Conservation (phyloP, 2,888 invertebrate genomes). For the Antheraea assamensis region DNA sequence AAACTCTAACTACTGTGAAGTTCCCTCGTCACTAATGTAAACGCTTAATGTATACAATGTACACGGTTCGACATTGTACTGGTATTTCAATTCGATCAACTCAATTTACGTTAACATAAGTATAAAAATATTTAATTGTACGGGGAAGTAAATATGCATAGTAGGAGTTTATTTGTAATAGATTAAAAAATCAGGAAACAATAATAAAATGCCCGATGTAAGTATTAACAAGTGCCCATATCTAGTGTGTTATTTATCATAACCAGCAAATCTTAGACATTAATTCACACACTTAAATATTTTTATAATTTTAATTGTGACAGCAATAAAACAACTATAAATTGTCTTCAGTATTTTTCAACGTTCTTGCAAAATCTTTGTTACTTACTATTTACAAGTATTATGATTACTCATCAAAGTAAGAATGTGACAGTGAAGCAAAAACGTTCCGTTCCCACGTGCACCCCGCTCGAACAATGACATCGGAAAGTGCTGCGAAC, state of each 20-base stretch:
- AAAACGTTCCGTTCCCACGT: conserved; percentile 59
- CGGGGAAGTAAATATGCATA: too few species aligned
- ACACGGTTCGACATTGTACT: too few species aligned
- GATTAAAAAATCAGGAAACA: too few species aligned
- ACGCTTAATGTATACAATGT: too few species aligned
- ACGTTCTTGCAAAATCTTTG: neutral
- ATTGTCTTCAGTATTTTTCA: neutral
- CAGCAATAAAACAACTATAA: neutral
- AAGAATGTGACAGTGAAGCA: conserved; percentile 40
- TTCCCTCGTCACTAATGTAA: too few species aligned
- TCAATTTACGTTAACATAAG: too few species aligned
- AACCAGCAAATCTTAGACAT: neutral
- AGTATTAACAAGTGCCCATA: neutral
- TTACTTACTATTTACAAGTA: neutral
- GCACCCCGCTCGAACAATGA: conserved; percentile 56
- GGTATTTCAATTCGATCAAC: too few species aligned
- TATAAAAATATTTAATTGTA: too few species aligned
- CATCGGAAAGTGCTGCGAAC: conserved; percentile 73
- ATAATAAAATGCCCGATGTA: too few species aligned
- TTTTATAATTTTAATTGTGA: neutral
- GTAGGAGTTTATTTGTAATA: too few species aligned
- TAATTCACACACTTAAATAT: neutral
- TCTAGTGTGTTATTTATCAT: neutral
- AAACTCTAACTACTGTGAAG: too few species aligned
- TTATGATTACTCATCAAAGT: neutral